These are phyloP conservation scores for Phrynocephalus forsythii DNA, from an alignment of 2,797 vertebrate genomes.

Conservation along the genomic window DNA sequence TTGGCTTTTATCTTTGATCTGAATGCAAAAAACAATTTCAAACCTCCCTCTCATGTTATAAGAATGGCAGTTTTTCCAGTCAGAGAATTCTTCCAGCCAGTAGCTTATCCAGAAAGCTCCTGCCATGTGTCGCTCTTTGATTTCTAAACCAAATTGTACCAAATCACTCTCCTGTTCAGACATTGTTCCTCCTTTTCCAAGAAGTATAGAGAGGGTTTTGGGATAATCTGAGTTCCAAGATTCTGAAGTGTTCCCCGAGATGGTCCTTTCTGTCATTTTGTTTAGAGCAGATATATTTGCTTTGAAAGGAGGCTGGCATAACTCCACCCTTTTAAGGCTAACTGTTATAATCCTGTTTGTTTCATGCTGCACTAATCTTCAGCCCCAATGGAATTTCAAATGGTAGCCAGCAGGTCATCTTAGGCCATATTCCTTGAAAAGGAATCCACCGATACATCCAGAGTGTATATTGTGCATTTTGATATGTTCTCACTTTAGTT, in stretches of 20 bases:
- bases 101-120: neutral
- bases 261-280: neutral
- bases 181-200: neutral
- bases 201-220: neutral
- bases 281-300: neutral
- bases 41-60: neutral
- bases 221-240: neutral
- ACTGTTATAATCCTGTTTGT: neutral
- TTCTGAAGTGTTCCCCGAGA: neutral
- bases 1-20: neutral
- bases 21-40: neutral
- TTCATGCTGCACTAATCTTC: neutral
- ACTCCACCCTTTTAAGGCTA: neutral
- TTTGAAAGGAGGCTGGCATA: neutral
- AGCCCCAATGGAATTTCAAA: neutral
- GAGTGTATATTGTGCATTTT: neutral
- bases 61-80: neutral
- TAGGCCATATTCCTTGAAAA: neutral
- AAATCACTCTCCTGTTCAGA: conserved; percentile 12
- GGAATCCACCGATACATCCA: neutral
- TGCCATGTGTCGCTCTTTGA: neutral
- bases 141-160: neutral
- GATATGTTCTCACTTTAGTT: neutral
- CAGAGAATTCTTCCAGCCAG: neutral
- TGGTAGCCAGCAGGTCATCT: neutral